These are phyloP conservation scores for Heliconius himera DNA, from an alignment of 1,140 invertebrate species.

Conservation along the genomic window DNA sequence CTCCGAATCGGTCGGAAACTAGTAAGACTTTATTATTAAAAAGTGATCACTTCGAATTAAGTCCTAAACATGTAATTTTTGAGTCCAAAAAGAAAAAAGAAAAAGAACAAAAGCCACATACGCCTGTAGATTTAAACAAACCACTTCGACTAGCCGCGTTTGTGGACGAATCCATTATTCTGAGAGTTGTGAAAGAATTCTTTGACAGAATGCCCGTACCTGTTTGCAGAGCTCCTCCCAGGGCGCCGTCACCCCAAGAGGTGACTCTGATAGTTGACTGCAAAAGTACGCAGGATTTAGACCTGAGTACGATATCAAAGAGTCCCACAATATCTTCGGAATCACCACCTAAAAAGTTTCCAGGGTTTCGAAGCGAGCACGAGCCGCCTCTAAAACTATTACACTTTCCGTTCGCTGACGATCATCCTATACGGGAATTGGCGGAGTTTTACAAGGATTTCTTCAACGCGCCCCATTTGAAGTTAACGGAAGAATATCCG, in stretches of 20 bases:
- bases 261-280: conserved; percentile 40
- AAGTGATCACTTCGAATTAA: conserved; percentile 94
- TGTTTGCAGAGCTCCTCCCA: conserved; percentile 45
- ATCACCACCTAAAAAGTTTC: conserved; percentile 71
- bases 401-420: conserved; percentile 71
- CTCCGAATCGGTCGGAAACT: conserved; percentile 88
- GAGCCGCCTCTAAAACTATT: conserved; percentile 71
- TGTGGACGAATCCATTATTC: conserved; percentile 62
- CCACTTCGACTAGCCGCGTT: conserved; percentile 70
- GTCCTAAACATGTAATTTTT: conserved; percentile 85
- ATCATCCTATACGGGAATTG: conserved; percentile 72
- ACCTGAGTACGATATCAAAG: conserved; percentile 54
- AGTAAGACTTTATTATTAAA: conserved; percentile 91
- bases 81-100: conserved; percentile 73
- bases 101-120: conserved; percentile 53
- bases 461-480: conserved; percentile 75
- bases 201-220: conserved; percentile 66
- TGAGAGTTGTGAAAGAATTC: conserved; percentile 64
- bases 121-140: conserved; percentile 67
- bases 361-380: conserved; percentile 65
- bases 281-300: conserved; percentile 68
- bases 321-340: conserved; percentile 68
- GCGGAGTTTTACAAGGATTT: conserved; percentile 78
- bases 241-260: conserved; percentile 41
- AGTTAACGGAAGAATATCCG: conserved; percentile 54